A percentile compares a stretch with the other conserved stretches of the same genome.
These are phyloP conservation scores for Listronotus oregonensis DNA, from an alignment of 1,140 invertebrate species.

Conservation along the genomic window DNA sequence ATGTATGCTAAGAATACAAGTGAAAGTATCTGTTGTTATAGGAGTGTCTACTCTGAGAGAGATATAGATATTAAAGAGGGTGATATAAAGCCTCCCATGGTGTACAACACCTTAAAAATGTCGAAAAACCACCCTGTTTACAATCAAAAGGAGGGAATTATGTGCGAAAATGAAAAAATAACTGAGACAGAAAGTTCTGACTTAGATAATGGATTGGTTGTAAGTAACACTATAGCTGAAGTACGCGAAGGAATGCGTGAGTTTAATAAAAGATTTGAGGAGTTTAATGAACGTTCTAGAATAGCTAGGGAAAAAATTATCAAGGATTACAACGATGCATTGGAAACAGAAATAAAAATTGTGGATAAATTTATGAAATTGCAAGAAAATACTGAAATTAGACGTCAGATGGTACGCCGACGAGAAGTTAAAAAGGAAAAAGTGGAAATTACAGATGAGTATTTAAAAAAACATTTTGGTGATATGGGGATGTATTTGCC, in stretches of 20 bases:
- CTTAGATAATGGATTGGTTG: slow-evolving; percentile 34
- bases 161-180: slow-evolving; percentile 1
- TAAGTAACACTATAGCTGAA: slow-evolving; percentile 42
- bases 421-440: slow-evolving; percentile 6
- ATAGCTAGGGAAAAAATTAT: slow-evolving; percentile 38
- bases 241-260: slow-evolving; percentile 42
- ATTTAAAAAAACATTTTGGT: slow-evolving; percentile 38
- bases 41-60: slow-evolving; percentile 21
- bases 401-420: neutral
- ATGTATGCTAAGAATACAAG: slow-evolving; percentile 28
- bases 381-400: slow-evolving; percentile 16
- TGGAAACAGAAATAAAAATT: slow-evolving; percentile 35
- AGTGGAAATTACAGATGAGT: slow-evolving; percentile 33
- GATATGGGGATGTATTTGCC: slow-evolving; percentile 38
- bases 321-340: slow-evolving; percentile 40
- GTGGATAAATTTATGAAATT: slow-evolving; percentile 34
- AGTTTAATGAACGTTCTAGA: slow-evolving; percentile 42
- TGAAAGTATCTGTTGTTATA: slow-evolving; percentile 18
- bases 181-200: slow-evolving; percentile 16
- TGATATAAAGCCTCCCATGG: slow-evolving; percentile 23
- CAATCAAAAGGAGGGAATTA: slow-evolving; percentile 20
- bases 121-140: slow-evolving; percentile 37
- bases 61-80: slow-evolving; percentile 6
- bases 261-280: slow-evolving; percentile 41
- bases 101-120: slow-evolving; percentile 37